A percentile compares a stretch with the other conserved stretches of the same genome.
phyloP scores from a whole-genome alignment of 2,797 vertebrate species.

The Gymnothorax javanicus region DNA sequence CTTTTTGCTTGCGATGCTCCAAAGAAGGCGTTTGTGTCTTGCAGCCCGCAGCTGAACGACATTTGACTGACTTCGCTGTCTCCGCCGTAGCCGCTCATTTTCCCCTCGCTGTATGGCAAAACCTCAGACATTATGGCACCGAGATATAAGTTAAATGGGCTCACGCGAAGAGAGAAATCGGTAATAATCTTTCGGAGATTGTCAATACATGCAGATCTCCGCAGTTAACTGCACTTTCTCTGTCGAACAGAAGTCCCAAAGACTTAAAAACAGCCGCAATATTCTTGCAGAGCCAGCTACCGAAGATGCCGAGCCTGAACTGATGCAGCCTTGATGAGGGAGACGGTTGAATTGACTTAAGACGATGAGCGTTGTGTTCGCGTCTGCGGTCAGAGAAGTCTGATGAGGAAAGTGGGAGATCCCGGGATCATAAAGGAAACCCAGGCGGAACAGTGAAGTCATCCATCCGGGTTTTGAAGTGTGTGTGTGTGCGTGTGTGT shows the following conservation, averaged over 20 bases:
- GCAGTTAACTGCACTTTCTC: conserved; percentile 41
- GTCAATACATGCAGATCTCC: conserved; percentile 49
- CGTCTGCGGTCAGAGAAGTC: conserved; percentile 69
- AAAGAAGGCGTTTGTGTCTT: conserved; percentile 96
- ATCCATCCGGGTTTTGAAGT: conserved; percentile 85
- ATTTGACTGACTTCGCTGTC: conserved; percentile 92
- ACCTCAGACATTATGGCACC: conserved; percentile 90
- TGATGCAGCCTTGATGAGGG: conserved; percentile 32
- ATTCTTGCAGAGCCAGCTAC: conserved; percentile 40
- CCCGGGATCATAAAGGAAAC: conserved; percentile 96
- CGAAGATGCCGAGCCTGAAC: conserved; percentile 20
- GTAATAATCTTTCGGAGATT: conserved; percentile 36
- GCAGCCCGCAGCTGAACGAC: conserved; percentile 97
- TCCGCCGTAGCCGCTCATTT: conserved; percentile 92
- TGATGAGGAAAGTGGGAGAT: conserved; percentile 81
- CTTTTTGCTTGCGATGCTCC: conserved; percentile 90
- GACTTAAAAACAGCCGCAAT: conserved; percentile 22
- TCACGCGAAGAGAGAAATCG: conserved; percentile 30
- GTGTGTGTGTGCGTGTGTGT: conserved; percentile 45
- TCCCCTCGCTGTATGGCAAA: conserved; percentile 94
- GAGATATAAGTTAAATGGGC: conserved; percentile 27
- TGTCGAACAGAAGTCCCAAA: conserved; percentile 34
- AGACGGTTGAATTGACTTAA: conserved; percentile 25
- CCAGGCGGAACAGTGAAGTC: conserved; percentile 94
- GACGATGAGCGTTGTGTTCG: conserved; percentile 56